Evolutionary conservation across 2,797 vertebrate genomes (phyloP).

Genomic region (Karalla daura): DNA sequence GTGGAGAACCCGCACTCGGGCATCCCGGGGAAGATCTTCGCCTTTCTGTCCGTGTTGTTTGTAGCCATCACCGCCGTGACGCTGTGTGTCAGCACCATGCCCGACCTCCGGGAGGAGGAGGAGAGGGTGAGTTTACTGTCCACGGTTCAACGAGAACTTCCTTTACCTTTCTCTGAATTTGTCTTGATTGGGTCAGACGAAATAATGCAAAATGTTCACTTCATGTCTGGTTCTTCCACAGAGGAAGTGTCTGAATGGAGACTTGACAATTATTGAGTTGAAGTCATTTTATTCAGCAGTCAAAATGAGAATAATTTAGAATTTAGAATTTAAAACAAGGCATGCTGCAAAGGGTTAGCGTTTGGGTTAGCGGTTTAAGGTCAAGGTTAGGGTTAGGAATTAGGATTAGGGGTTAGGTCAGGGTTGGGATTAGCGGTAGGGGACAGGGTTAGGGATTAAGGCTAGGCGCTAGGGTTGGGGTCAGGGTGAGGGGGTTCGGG

Average conservation of each 20-base stretch:
- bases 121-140: slow-evolving; percentile 90
- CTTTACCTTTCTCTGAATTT: not conserved
- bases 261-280: not conserved
- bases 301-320: not conserved
- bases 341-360: too few species aligned
- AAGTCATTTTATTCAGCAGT: not conserved
- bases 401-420: too few species aligned
- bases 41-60: slow-evolving; percentile 92
- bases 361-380: too few species aligned
- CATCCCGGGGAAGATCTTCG: slow-evolving; percentile 94
- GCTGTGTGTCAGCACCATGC: slow-evolving; percentile 97
- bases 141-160: not conserved
- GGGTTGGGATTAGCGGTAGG: too few species aligned
- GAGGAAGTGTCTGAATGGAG: slow-evolving; percentile 1
- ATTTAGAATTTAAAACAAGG: not conserved
- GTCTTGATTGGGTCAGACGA: slow-evolving; percentile 13
- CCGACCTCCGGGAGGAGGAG: slow-evolving; percentile 94
- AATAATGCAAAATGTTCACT: not conserved
- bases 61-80: slow-evolving; percentile 95
- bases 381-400: too few species aligned
- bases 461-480: too few species aligned
- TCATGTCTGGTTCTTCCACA: not conserved
- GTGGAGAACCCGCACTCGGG: slow-evolving; percentile 96
- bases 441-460: too few species aligned
- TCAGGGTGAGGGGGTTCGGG: too few species aligned